These are phyloP conservation scores for Choreutis nemorana DNA, from an alignment of 2,888 invertebrate species.

Conservation along the genomic window DNA sequence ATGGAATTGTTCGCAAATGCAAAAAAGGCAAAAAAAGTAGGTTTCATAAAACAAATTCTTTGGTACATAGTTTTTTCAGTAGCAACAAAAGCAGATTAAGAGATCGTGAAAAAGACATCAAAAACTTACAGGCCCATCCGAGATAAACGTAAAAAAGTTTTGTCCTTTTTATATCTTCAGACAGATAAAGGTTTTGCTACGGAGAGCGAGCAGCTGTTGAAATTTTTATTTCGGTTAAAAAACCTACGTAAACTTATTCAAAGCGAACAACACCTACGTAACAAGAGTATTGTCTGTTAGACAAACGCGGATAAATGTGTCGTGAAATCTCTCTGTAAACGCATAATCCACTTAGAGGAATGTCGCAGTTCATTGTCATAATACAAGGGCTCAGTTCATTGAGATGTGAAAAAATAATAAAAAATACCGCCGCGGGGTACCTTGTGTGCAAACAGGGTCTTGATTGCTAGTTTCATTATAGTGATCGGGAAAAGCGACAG, in stretches of 20 bases:
- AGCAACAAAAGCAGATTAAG: conserved; percentile 7
- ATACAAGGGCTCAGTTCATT: conserved; percentile 47
- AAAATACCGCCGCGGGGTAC: conserved; percentile 52
- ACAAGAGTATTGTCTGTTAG: conserved; percentile 41
- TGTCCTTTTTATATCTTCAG: conserved; percentile 30
- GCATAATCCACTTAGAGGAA: conserved; percentile 62
- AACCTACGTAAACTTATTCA: conserved; percentile 38
- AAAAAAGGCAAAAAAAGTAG: no score
- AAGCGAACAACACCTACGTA: conserved; percentile 54
- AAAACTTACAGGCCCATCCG: no score
- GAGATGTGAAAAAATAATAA: conserved; percentile 34
- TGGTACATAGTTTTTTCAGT: no score
- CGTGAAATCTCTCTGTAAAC: conserved; percentile 52
- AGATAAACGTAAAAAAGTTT: conserved; percentile 16
- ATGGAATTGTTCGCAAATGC: no score
- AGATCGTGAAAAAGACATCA: no score
- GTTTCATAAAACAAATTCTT: no score
- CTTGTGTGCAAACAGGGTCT: conserved; percentile 45
- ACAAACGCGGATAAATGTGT: conserved; percentile 52
- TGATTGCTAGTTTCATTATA: conserved; percentile 10
- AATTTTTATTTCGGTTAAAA: conserved; percentile 38
- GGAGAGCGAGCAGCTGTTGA: conserved; percentile 43
- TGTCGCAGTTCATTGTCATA: conserved; percentile 53
- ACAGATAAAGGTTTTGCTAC: conserved; percentile 22
- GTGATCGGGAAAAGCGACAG: conserved; percentile 19